Base-by-base conservation (phyloP, 2,113 vertebrate genomes). In the Lasiurus cinereus region DNA sequence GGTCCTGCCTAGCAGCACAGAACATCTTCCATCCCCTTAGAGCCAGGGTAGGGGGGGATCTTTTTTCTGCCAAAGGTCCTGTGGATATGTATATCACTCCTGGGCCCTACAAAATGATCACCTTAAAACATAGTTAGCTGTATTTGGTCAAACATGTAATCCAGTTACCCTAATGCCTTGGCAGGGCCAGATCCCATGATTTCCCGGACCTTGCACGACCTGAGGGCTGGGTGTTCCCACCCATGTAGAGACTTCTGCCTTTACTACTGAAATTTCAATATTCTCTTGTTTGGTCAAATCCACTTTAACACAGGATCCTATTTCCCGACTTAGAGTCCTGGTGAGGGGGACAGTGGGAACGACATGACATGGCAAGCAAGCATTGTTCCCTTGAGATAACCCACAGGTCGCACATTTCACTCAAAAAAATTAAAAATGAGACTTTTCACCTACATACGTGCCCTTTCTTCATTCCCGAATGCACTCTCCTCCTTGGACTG, bases 331-430 rank as follows among this genome's bases (percentile, higher is more conserved):
- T 0, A 29, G 54, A 36, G 22, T 6, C 46, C 21, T 14, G 21
- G 10, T 72, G 83, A 70, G 22, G 6, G 27, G 12, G n/a, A 31
- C 29, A 59, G 9, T 21, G 15, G 56, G 29, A 36, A 46, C 39
- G 4, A 2, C 15, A 12, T 0, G 19, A 3, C 14, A 2, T 8
- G 15, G 6, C 22, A 2, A 72, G 11, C 29, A 27, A 36, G 27
- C 11, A 6, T 7, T 9, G 9, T n/a, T 83, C 39, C 46, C 24
- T 14, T 13, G 2, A 70, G 22, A 16, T 22, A 64, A 24, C 8
- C 31, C 1, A 3, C 9, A 18, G 52, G 43, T 13, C 19, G 11
- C 16, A 13, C 10, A 7, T 39, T 15, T 83, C 14, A n/a, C 89
- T 48, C 5, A 76, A 56, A 56, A 56, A 8, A 8, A 64, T 73